A percentile compares a stretch with the other conserved stretches of the same genome.
Conservation (phyloP, 2,888 invertebrate genomes). For the Drosophila kuntzei region DNA sequence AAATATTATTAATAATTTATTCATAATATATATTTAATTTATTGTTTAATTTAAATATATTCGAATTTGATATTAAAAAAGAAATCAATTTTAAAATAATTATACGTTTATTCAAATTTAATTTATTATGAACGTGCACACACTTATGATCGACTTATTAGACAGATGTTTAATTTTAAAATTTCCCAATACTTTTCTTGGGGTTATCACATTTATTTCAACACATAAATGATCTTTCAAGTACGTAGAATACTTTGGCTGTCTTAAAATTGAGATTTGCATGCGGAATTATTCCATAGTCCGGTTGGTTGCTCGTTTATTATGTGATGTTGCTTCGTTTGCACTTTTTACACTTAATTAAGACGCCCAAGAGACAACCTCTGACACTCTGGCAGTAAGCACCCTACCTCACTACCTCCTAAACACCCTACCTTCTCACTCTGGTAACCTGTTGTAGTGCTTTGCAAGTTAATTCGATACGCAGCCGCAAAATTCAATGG, state of each 20-base stretch:
- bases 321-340: constrained; percentile 14
- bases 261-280: background rate
- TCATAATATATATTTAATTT: too few species aligned
- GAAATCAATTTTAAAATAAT: too few species aligned
- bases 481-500: constrained; percentile 39
- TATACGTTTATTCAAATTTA: too few species aligned
- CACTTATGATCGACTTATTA: too few species aligned
- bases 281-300: constrained; percentile 25
- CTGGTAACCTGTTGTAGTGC: background rate
- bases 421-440: background rate
- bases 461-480: constrained; percentile 36
- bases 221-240: too few species aligned
- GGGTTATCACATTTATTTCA: too few species aligned
- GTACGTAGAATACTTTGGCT: background rate
- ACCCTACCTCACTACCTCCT: background rate
- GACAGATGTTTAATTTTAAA: too few species aligned
- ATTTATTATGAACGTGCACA: too few species aligned
- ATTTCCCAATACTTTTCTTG: too few species aligned
- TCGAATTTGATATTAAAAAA: too few species aligned
- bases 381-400: constrained; percentile 7
- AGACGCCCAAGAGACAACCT: constrained; percentile 36
- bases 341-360: constrained; percentile 52
- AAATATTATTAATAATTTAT: too few species aligned
- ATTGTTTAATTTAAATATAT: too few species aligned
- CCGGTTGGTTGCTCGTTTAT: background rate